Evolutionary conservation across 1,140 invertebrate genomes (phyloP).

Genomic region (Leptopilina clavipes): DNA sequence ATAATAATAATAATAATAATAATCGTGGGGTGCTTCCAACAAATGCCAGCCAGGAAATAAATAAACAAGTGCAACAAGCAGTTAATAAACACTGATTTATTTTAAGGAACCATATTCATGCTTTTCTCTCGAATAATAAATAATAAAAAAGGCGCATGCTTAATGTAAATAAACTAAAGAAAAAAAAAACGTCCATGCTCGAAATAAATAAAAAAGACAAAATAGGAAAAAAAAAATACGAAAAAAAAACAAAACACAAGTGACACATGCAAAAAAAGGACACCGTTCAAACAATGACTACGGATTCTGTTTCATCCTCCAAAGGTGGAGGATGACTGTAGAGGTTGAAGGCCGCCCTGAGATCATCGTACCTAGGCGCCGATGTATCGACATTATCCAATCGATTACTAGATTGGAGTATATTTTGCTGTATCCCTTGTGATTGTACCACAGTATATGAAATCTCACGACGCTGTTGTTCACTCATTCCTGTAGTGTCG

Average conservation of each 20-base stretch:
- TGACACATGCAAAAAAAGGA: slow-evolving; percentile 57
- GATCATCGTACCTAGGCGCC: slow-evolving; percentile 75
- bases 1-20: too few species aligned
- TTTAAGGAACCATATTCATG: slow-evolving; percentile 69
- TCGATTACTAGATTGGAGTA: slow-evolving; percentile 66
- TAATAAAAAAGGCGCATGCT: slow-evolving; percentile 57
- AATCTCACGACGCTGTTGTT: slow-evolving; percentile 91
- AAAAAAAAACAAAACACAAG: slow-evolving; percentile 40
- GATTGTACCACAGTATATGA: slow-evolving; percentile 92
- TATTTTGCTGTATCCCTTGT: slow-evolving; percentile 64
- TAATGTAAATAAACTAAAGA: slow-evolving; percentile 43
- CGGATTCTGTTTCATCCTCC: slow-evolving; percentile 75
- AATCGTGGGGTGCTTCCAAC: slow-evolving; percentile 53
- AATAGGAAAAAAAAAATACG: too few species aligned
- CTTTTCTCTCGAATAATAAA: slow-evolving; percentile 63
- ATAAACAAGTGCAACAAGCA: slow-evolving; percentile 71
- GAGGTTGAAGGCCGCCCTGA: slow-evolving; percentile 72
- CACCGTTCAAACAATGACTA: slow-evolving; percentile 74
- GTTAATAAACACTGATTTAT: slow-evolving; percentile 74
- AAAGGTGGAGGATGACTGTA: slow-evolving; percentile 69
- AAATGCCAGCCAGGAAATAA: slow-evolving; percentile 64
- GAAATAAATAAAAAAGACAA: slow-evolving; percentile 58
- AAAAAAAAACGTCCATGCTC: slow-evolving; percentile 63
- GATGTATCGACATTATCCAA: slow-evolving; percentile 64
- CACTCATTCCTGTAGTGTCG: slow-evolving; percentile 91